Percentiles rank a stretch among this genome's conserved stretches.
phyloP scores from a whole-genome alignment of 2,888 invertebrate genomes.

The Chydorus sphaericus region DNA sequence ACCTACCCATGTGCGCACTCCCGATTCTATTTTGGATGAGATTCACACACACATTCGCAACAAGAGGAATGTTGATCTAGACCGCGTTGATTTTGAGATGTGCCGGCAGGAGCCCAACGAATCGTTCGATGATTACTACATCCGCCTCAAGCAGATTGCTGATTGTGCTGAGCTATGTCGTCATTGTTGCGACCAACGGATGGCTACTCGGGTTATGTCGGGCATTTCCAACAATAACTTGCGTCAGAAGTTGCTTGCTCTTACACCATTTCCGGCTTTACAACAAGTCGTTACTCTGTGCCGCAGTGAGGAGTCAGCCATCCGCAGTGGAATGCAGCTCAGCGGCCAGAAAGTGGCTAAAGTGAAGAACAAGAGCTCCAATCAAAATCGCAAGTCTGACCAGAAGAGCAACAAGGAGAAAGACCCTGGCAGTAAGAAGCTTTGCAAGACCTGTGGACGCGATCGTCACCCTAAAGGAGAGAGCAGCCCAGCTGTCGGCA shows the following conservation, averaged over 20 bases:
- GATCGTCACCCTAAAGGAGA: background rate
- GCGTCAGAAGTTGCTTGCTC: background rate
- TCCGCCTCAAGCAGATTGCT: background rate
- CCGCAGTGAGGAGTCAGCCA: background rate
- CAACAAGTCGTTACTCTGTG: background rate
- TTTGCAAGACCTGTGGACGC: background rate
- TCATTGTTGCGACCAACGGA: background rate
- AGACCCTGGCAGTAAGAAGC: background rate
- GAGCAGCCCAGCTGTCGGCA: background rate
- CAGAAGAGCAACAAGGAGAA: background rate
- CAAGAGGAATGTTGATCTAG: background rate
- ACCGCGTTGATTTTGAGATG: background rate
- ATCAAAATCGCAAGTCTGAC: too few species aligned
- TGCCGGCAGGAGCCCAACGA: background rate
- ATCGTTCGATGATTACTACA: constrained; percentile 1
- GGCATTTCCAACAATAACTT: background rate
- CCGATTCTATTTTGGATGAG: background rate
- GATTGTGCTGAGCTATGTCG: background rate
- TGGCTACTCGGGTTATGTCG: background rate
- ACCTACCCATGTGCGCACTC: background rate
- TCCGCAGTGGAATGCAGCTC: background rate
- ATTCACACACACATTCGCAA: background rate
- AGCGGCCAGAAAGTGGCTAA: background rate
- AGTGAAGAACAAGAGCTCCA: background rate
- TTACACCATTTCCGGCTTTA: background rate